Base-by-base conservation (phyloP, 2,888 invertebrate species). In the Acronicta alni region DNA sequence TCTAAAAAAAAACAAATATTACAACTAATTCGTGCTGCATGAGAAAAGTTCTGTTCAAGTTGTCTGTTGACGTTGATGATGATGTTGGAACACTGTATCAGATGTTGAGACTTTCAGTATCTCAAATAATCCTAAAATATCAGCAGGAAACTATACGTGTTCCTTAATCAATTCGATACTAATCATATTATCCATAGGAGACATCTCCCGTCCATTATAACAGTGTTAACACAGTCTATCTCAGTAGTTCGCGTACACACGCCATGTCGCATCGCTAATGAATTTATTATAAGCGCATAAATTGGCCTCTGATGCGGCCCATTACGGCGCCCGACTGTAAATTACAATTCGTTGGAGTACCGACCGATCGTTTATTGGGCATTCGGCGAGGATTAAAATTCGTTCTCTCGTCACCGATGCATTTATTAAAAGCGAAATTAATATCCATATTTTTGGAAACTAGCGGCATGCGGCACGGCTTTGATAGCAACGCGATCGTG, bases 241-340 rank as follows among this genome's bases (percentile, higher is more conserved):
- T 62, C 62, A 67, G 58, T 45, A 45, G 63, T 63, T 65, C 52
- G 57, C 65, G 63, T 71, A 72, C 68, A 66, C 66, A 47, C 72
- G 26, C 65, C 67, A 55, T 57, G 66, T 74, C 68, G 64, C 42
- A 49, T 20, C 63, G 54, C 90, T 94, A 94, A 93, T 93, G 92
- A 94, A 94, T 94, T 93, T 93, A 94, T 93, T 93, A 93, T 93
- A 92, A 91, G 89, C 86, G 87, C 91, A 93, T 92, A 93, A 93
- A 93, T 93, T 92, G 91, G 85, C 81, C 85, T 87, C 85, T 92
- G 93, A 93, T 92, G 91, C 90, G 88, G 88, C 88, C 92, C 91
- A 93, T 93, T 93, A 93, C 89, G 80, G 86, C 51, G 82, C 86
- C 84, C 68, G 85, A 81, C 89, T 86, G 92, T 92, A 92, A 92